These are phyloP conservation scores for Pleuronectes platessa DNA, from an alignment of 2,113 vertebrate genomes.

Conservation along the genomic window DNA sequence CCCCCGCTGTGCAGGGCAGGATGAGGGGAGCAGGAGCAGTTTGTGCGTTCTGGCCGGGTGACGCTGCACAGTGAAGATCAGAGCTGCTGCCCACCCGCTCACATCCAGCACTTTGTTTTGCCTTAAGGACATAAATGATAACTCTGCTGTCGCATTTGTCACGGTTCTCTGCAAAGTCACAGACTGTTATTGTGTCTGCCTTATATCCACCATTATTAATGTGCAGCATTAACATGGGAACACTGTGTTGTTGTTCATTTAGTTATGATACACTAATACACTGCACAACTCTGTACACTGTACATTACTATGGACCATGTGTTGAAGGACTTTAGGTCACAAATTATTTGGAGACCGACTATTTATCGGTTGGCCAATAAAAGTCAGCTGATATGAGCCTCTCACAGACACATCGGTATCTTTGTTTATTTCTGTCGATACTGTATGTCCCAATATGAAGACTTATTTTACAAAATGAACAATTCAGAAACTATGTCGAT, in stretches of 20 bases:
- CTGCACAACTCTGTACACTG: background rate
- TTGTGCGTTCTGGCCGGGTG: slow-evolving; percentile 3
- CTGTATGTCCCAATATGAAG: no score
- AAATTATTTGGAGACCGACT: no score
- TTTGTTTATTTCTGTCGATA: no score
- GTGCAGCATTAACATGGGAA: background rate
- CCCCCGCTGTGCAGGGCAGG: slow-evolving; percentile 19
- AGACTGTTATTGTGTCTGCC: background rate
- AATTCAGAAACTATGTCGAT: no score
- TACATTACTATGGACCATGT: background rate
- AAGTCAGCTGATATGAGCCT: no score
- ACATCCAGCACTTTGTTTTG: background rate
- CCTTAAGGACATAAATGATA: background rate
- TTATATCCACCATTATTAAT: background rate
- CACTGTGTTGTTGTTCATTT: no score
- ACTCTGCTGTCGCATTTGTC: background rate
- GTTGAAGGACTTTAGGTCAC: background rate
- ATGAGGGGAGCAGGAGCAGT: background rate
- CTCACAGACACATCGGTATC: no score
- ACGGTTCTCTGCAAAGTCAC: background rate
- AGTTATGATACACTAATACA: no score
- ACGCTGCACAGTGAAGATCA: slow-evolving; percentile 1
- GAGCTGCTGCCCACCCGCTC: background rate
- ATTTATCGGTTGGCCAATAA: no score
- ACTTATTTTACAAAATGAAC: no score